A percentile compares a stretch with the other conserved stretches of the same genome.
Evolutionary conservation across 2,113 vertebrate species (phyloP).

Genomic region (Rana temporaria): DNA sequence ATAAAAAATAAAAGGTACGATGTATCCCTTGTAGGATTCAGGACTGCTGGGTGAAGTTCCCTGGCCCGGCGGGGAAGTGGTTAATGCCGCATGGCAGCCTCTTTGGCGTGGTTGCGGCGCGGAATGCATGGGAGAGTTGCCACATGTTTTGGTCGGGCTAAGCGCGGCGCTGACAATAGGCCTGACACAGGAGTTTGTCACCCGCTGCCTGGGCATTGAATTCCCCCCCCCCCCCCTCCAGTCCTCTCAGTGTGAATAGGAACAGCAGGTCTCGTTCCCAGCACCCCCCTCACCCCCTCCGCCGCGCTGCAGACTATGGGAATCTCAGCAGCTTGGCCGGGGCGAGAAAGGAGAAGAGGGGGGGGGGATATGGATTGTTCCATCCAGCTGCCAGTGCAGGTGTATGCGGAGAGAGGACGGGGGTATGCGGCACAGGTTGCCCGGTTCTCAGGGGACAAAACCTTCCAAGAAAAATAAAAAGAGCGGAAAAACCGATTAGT

Average conservation of each 20-base stretch:
- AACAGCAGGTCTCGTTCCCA: constrained; percentile 52
- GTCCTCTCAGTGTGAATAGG: constrained; percentile 25
- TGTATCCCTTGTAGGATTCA: too few relatives aligned
- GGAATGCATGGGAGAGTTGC: constrained; percentile 46
- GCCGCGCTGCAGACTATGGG: constrained; percentile 43
- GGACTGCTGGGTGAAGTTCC: too few relatives aligned
- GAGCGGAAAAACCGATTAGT: background rate
- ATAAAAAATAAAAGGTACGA: too few relatives aligned
- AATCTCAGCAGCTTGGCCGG: constrained; percentile 40
- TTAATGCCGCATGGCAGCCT: background rate
- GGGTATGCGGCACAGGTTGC: constrained; percentile 15
- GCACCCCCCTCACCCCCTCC: background rate
- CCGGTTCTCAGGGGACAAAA: constrained; percentile 4
- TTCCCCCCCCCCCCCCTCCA: background rate
- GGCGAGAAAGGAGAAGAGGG: too few relatives aligned
- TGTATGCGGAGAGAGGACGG: background rate
- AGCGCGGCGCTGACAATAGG: constrained; percentile 28
- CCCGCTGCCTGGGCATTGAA: constrained; percentile 49
- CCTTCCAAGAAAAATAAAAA: background rate
- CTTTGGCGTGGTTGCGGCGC: too few relatives aligned
- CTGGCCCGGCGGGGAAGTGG: background rate
- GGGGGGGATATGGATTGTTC: background rate
- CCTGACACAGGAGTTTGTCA: constrained; percentile 31
- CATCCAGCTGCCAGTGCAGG: constrained; percentile 29
- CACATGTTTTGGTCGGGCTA: constrained; percentile 43